Percentiles rank a stretch among this genome's conserved stretches.
phyloP scores from a whole-genome alignment of 2,113 vertebrate species.

The Psittacara wagleri region DNA sequence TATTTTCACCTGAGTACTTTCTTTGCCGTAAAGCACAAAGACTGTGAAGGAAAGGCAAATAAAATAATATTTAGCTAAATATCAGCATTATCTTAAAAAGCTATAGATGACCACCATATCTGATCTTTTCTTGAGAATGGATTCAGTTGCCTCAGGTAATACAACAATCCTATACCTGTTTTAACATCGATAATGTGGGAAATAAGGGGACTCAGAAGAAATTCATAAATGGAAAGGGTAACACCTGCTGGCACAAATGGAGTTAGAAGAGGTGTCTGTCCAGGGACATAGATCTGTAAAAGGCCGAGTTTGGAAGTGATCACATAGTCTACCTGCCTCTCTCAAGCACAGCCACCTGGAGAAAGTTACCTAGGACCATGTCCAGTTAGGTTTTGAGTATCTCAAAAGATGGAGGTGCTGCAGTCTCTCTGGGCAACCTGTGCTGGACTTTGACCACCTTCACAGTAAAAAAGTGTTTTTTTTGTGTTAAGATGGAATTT shows the following conservation, averaged over 20 bases:
- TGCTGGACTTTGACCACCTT: background rate
- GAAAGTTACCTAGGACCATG: background rate
- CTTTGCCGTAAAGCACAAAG: background rate
- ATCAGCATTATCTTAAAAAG: background rate
- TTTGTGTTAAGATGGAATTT: background rate
- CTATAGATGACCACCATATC: background rate
- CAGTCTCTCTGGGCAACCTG: background rate
- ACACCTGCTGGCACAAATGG: background rate
- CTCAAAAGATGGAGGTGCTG: background rate
- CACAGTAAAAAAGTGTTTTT: background rate
- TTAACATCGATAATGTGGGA: background rate
- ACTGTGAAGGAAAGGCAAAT: background rate
- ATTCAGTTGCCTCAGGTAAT: background rate
- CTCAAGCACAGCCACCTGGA: background rate
- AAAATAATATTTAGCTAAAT: background rate
- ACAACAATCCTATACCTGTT: background rate
- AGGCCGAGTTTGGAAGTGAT: background rate
- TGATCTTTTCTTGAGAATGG: background rate
- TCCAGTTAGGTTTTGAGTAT: background rate
- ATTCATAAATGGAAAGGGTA: background rate
- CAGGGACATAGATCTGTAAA: background rate
- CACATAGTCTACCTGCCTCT: background rate
- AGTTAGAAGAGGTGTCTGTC: background rate
- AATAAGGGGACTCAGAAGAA: background rate
- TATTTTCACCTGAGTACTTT: background rate